Percentiles rank a stretch among this genome's conserved stretches.
These are phyloP conservation scores for Trematocara stigmaticum DNA, from an alignment of 2,113 vertebrate species.

Conservation along the genomic window DNA sequence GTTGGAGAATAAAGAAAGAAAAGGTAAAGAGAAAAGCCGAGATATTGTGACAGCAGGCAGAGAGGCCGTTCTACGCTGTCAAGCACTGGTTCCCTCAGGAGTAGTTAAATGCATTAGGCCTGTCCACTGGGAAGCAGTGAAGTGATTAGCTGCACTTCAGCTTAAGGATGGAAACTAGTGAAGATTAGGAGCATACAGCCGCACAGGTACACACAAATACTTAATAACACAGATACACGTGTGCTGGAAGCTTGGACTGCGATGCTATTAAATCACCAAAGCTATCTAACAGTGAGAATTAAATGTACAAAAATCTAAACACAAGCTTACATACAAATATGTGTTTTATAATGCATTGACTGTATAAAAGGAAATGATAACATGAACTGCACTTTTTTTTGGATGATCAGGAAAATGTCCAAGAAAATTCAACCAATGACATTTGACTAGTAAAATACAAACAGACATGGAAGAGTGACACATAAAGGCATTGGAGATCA, in stretches of 20 bases:
- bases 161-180: slow-evolving; percentile 11
- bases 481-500: not conserved
- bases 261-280: not conserved
- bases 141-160: slow-evolving; percentile 57
- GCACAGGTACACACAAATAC: not conserved
- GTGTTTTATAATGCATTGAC: not conserved
- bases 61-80: slow-evolving; percentile 38
- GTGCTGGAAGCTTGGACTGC: not conserved
- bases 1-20: not conserved
- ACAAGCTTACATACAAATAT: not conserved
- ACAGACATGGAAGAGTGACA: not conserved
- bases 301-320: not conserved
- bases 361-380: not conserved
- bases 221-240: not conserved
- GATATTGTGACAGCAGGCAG: slow-evolving; percentile 21
- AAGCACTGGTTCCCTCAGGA: slow-evolving; percentile 44
- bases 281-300: not conserved
- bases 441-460: not conserved
- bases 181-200: slow-evolving; percentile 4
- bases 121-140: slow-evolving; percentile 36
- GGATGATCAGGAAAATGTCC: not conserved
- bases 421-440: not conserved
- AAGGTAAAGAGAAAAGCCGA: not conserved
- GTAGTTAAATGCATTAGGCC: slow-evolving; percentile 50
- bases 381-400: not conserved